Percentiles rank a stretch among this genome's conserved stretches.
Evolutionary conservation across 2,888 invertebrate species (phyloP).

Genomic region (Drosophila prostipennis): DNA sequence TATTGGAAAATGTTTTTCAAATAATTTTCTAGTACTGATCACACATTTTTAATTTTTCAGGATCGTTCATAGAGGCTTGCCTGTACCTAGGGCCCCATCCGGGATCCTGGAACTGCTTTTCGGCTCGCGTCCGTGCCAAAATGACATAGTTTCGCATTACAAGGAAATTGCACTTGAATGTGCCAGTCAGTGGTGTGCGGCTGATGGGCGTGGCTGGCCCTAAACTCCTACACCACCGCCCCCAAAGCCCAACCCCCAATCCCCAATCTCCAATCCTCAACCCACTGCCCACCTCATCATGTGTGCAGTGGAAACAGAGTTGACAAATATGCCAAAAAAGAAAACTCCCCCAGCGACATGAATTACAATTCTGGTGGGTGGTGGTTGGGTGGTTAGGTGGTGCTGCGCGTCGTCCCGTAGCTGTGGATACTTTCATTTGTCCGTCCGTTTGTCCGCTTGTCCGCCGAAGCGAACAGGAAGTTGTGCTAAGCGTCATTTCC

Average conservation of each 20-base stretch:
- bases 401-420: slow-evolving; percentile 65
- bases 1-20: no score
- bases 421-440: slow-evolving; percentile 47
- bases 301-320: slow-evolving; percentile 63
- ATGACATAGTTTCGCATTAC: slow-evolving; percentile 80
- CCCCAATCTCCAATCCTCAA: neutral
- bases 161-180: slow-evolving; percentile 81
- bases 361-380: slow-evolving; percentile 50
- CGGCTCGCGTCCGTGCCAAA: slow-evolving; percentile 61
- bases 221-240: slow-evolving; percentile 6
- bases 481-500: slow-evolving; percentile 82
- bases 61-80: slow-evolving; percentile 1
- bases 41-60: no score
- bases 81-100: slow-evolving; percentile 21
- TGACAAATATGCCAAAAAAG: slow-evolving; percentile 78
- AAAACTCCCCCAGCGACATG: slow-evolving; percentile 50
- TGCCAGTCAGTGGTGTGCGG: slow-evolving; percentile 52
- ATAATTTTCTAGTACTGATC: no score
- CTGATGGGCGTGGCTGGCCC: slow-evolving; percentile 55
- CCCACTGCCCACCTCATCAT: slow-evolving; percentile 26
- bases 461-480: slow-evolving; percentile 72
- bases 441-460: slow-evolving; percentile 12
- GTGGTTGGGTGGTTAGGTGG: slow-evolving; percentile 8
- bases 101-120: slow-evolving; percentile 27
- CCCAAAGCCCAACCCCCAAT: neutral